Base-by-base conservation (phyloP, 2,888 invertebrate genomes). In the Volucella inflata region DNA sequence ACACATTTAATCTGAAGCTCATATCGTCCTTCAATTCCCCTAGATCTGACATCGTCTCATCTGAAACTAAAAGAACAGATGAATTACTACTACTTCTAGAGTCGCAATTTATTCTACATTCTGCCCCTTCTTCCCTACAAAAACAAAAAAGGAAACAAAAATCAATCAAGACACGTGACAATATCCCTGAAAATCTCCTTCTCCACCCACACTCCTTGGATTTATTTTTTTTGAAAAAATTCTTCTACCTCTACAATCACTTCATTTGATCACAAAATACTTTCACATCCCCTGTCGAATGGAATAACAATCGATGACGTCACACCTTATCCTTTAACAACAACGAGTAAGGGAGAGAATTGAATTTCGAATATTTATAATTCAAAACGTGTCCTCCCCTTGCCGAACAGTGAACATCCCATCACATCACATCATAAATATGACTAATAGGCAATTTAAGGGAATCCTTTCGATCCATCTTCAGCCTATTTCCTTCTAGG, bases 341-440 rank as follows among this genome's bases (percentile, higher is more conserved):
- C 57, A n/a, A n/a, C 46, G 38, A 30, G 12, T 55, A 50, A 17
- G 38, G 17, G 3, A 46, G 6, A 30, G 30, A 55, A 57, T 10
- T 36, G 40, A 30, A 14, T 44, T 46, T 2, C 46, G 6, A 55
- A 59, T 30, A 48, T 57, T 57, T 50, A 50, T 42, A 79, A 65
- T 59, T 72, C 71, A 72, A 40, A 57, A 59, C 65, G 36, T 65
- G 40, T 30, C 30, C 59, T 38, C 44, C 10, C 17, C 17, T 2
- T 21, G 16, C 10, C 42, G 17, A 48, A 50, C 6, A 42, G n/a
- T 14, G 16, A 14, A 40, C 17, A 14, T 17, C 42, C 59, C 17
- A 14, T 42, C 48, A 46, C 57, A 71, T 64, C 51, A 53, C 60
- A 46, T 51, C 64, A 71, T 78, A 78, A 78, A 78, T 55, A 78